Base-by-base conservation (phyloP, 2,797 vertebrate genomes). In the Schizothorax lantsangensis region DNA sequence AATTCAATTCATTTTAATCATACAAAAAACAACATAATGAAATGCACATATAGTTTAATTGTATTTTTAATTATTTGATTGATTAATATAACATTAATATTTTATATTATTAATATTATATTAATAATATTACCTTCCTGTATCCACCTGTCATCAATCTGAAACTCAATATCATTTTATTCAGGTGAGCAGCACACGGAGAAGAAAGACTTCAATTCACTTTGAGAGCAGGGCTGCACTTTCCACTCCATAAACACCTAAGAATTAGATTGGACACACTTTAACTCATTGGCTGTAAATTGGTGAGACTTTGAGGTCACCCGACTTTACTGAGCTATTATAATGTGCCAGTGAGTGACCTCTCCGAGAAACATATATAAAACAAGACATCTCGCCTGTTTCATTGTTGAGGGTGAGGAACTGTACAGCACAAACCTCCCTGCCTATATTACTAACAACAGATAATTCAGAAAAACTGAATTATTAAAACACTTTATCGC, bases 271-370 rank as follows among this genome's bases (percentile, higher is more conserved):
- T 92, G 91, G 92, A 93, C 93, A 93, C 92, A 93, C 92, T 94
- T 92, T 91, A 88, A 93, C 86, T 91, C 91, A 93, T 92, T 93
- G 92, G 92, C 91, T 94, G 93, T 93, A 92, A 94, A 93, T 88
- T 90, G 91, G 91, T 90, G 85, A 87, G 91, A 92, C 92, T 90
- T 88, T 93, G 93, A 93, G 93, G 93, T 94, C 93, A 93, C 64
- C 89, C 62, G 89, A 88, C 91, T 94, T 93, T 93, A 93, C 92
- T 91, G 91, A 93, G 84, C 91, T 90, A 80, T 92, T 91, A 91
- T 89, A 92, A 92, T 89, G 62, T 89, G 89, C 84, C 91, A 78
- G 81, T 47, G 78, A 86, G 84, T 87, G 86, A 88, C 80, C 86
- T 79, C 52, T 64, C 43, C 64, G 69, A 81, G 83, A 82, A 90